Evolutionary conservation across 1,140 invertebrate species (phyloP).

Genomic region (Tetragonula clypearis): DNA sequence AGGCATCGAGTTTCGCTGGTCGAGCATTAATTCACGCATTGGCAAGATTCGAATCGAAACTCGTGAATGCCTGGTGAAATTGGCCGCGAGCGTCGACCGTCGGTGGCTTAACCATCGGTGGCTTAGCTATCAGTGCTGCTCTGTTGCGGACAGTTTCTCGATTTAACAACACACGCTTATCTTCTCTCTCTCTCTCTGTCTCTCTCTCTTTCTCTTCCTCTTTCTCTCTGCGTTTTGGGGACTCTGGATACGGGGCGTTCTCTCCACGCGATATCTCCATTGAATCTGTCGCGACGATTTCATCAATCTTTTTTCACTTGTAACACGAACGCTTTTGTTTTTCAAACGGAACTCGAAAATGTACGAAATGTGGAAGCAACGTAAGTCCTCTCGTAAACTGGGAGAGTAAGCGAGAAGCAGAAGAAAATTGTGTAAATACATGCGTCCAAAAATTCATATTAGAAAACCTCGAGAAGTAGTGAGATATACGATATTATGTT

Average conservation of each 20-base stretch:
- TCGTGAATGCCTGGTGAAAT: slow-evolving; percentile 1
- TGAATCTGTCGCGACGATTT: slow-evolving; percentile 3
- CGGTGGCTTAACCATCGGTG: not conserved
- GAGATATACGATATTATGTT: too few species aligned
- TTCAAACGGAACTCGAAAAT: not conserved
- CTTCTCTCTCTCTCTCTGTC: not conserved
- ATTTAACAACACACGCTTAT: not conserved
- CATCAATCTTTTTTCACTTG: not conserved
- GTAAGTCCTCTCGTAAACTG: not conserved
- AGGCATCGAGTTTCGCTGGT: not conserved
- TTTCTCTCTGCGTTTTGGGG: not conserved
- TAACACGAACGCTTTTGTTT: not conserved
- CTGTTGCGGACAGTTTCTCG: not conserved
- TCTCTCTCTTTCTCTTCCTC: not conserved
- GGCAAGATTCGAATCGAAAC: slow-evolving; percentile 41
- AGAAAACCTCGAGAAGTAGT: not conserved
- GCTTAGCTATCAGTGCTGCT: not conserved
- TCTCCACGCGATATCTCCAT: not conserved
- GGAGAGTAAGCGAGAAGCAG: not conserved
- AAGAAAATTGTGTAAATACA: not conserved
- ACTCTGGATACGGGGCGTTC: not conserved
- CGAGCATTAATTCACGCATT: slow-evolving; percentile 43
- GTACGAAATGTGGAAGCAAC: too few species aligned
- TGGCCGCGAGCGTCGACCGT: slow-evolving; percentile 1
- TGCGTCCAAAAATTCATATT: not conserved